A percentile compares a stretch with the other conserved stretches of the same genome.
phyloP scores from a whole-genome alignment of 2,113 vertebrate species.

The Garra rufa region DNA sequence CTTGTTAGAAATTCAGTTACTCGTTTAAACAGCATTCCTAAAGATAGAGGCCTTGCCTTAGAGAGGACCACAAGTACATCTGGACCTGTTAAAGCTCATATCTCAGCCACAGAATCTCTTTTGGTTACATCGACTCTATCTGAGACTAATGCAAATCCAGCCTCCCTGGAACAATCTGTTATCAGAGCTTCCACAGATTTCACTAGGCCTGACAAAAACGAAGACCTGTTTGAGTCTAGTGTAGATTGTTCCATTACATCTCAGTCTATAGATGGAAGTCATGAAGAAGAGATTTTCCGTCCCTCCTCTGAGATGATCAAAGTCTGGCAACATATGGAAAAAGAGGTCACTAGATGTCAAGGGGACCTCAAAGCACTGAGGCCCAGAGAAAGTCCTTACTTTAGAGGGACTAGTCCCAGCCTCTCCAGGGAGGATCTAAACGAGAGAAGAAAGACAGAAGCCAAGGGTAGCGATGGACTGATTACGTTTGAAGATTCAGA shows the following conservation, averaged over 20 bases:
- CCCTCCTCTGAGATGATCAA: conserved; percentile 81
- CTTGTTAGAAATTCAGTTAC: conserved; percentile 86
- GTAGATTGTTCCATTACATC: conserved; percentile 32
- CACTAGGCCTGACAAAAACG: background rate
- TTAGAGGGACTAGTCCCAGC: conserved; percentile 6
- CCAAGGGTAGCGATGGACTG: conserved; percentile 57
- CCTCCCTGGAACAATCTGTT: background rate
- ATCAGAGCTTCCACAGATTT: conserved; percentile 47
- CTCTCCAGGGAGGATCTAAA: conserved; percentile 43
- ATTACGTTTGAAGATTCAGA: conserved; percentile 77
- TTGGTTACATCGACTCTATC: background rate
- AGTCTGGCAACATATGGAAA: conserved; percentile 83
- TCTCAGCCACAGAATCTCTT: background rate
- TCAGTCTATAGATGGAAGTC: conserved; percentile 8
- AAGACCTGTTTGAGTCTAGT: conserved; percentile 7
- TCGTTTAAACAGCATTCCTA: conserved; percentile 81
- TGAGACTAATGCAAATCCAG: background rate
- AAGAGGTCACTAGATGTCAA: conserved; percentile 46
- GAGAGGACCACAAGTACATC: conserved; percentile 16
- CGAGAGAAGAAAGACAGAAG: conserved; percentile 19
- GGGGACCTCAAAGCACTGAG: conserved; percentile 34
- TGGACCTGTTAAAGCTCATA: background rate
- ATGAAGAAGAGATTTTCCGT: conserved; percentile 77
- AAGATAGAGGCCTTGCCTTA: conserved; percentile 43
- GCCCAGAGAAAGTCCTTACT: conserved; percentile 12